Conservation (phyloP, 2,113 vertebrate species). For the Chionodraco myersi region DNA sequence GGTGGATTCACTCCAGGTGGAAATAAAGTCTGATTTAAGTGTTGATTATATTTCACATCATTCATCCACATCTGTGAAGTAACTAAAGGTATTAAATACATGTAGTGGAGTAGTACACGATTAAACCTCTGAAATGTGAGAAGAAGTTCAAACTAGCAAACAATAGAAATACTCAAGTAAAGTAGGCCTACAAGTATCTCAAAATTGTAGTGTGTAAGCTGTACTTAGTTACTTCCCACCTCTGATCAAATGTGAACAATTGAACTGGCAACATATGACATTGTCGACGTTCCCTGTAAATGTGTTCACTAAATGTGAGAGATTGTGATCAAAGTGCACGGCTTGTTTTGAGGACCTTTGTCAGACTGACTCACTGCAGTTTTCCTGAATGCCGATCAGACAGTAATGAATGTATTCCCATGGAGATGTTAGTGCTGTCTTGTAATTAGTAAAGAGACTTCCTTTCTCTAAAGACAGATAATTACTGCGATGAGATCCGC, state of each 20-base stretch:
- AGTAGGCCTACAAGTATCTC: too few relatives aligned
- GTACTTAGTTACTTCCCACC: too few relatives aligned
- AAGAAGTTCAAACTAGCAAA: too few relatives aligned
- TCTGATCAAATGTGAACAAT: constrained; percentile 20
- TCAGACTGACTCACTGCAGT: constrained; percentile 34
- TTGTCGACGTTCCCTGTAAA: background rate
- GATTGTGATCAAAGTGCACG: constrained; percentile 26
- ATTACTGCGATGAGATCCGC: constrained; percentile 21
- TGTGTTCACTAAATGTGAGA: background rate
- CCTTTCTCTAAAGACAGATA: constrained; percentile 37
- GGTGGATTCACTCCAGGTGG: too few relatives aligned
- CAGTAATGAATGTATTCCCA: constrained; percentile 8
- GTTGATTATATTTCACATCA: too few relatives aligned
- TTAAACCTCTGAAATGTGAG: too few relatives aligned
- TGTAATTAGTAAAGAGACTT: constrained; percentile 28
- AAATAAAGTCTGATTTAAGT: too few relatives aligned
- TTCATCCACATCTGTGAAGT: too few relatives aligned
- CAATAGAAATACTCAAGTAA: too few relatives aligned
- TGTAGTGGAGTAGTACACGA: too few relatives aligned
- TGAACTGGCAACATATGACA: background rate
- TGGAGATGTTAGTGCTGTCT: constrained; percentile 23
- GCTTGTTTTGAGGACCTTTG: constrained; percentile 24
- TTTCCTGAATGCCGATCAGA: constrained; percentile 28
- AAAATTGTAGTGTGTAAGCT: too few relatives aligned
- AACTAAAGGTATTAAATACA: too few relatives aligned